Evolutionary conservation across 1,140 invertebrate species (phyloP).

Genomic region (Drosophila simulans): DNA sequence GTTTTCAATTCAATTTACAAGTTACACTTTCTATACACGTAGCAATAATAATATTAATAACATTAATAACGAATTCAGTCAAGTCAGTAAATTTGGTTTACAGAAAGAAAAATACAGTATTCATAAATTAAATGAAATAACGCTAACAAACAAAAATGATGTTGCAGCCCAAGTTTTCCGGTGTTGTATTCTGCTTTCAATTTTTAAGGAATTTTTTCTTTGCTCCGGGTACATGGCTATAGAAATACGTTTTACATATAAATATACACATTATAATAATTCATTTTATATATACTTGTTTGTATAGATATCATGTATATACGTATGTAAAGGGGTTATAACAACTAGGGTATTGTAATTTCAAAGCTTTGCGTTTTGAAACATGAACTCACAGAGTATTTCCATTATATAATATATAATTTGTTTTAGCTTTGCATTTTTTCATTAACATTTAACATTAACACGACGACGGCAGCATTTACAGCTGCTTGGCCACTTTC

Average conservation of each 20-base stretch:
- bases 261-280: slow-evolving; percentile 57
- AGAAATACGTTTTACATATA: slow-evolving; percentile 71
- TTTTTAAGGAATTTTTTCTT: slow-evolving; percentile 64
- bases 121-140: slow-evolving; percentile 48
- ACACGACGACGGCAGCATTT: slow-evolving; percentile 48
- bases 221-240: slow-evolving; percentile 45
- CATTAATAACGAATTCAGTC: slow-evolving; percentile 81
- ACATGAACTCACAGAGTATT: slow-evolving; percentile 81
- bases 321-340: slow-evolving; percentile 55
- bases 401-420: slow-evolving; percentile 79
- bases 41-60: slow-evolving; percentile 73
- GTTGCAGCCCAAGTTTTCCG: slow-evolving; percentile 36
- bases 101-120: slow-evolving; percentile 70
- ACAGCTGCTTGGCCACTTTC: slow-evolving; percentile 44
- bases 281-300: slow-evolving; percentile 22
- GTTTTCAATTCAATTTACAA: slow-evolving; percentile 72
- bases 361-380: slow-evolving; percentile 76
- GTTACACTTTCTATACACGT: slow-evolving; percentile 74
- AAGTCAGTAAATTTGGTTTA: slow-evolving; percentile 81
- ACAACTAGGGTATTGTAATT: slow-evolving; percentile 75
- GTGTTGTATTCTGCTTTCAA: slow-evolving; percentile 35
- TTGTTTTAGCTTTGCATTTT: slow-evolving; percentile 48
- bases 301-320: slow-evolving; percentile 49
- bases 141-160: slow-evolving; percentile 64
- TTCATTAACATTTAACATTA: slow-evolving; percentile 74